phyloP scores from a whole-genome alignment of 2,888 invertebrate genomes.

The Epistrophella euchroma region DNA sequence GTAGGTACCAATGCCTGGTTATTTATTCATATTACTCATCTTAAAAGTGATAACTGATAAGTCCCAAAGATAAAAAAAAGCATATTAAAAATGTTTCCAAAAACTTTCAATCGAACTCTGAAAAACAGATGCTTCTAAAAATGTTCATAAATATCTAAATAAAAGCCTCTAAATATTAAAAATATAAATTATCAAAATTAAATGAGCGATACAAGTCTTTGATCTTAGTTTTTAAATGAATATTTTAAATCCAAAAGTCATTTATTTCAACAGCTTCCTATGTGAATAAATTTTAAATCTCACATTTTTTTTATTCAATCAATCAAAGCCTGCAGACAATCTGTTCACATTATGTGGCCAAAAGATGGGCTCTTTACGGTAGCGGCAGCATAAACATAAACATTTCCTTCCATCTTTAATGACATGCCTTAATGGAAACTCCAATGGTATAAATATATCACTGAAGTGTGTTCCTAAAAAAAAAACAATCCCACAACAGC shows the following conservation, averaged over 20 bases:
- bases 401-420: slow-evolving; percentile 20
- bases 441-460: slow-evolving; percentile 7
- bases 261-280: background rate
- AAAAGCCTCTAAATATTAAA: too few relatives aligned
- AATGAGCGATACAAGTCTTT: slow-evolving; percentile 11
- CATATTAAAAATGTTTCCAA: too few relatives aligned
- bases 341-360: slow-evolving; percentile 16
- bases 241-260: background rate
- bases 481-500: slow-evolving; percentile 16
- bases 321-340: slow-evolving; percentile 10
- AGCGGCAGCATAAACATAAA: slow-evolving; percentile 28
- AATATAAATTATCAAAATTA: background rate
- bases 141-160: too few relatives aligned
- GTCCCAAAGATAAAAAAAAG: too few relatives aligned
- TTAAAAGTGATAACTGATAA: too few relatives aligned
- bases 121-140: too few relatives aligned
- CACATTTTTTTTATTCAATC: background rate
- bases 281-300: slow-evolving; percentile 15
- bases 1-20: too few relatives aligned
- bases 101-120: too few relatives aligned
- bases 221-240: background rate
- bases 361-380: slow-evolving; percentile 8
- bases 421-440: slow-evolving; percentile 39
- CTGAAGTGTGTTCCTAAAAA: slow-evolving; percentile 41
- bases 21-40: too few relatives aligned